A percentile compares a stretch with the other conserved stretches of the same genome.
Evolutionary conservation across 2,113 vertebrate genomes (phyloP).

Genomic region (Erpornis zantholeuca): DNA sequence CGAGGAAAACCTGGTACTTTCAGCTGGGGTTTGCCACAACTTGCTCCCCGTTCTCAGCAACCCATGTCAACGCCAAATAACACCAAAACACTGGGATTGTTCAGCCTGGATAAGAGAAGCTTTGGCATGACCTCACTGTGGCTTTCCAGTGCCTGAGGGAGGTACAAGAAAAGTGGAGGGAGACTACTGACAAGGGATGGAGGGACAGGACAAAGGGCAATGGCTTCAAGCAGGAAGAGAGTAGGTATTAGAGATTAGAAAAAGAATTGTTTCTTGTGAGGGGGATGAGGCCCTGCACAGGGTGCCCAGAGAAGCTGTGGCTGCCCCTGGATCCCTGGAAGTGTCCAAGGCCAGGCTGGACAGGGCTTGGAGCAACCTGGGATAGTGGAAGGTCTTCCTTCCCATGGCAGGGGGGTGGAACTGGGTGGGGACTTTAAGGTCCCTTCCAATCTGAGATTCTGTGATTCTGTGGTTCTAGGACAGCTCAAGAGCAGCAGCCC

Average conservation of each 20-base stretch:
- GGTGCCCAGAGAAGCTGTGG: background rate
- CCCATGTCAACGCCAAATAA: background rate
- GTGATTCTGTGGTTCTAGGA: background rate
- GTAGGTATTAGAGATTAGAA: no score
- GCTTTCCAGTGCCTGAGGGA: background rate
- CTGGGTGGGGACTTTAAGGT: fast-evolving
- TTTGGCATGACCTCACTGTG: background rate
- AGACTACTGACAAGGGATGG: background rate
- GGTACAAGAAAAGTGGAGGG: background rate
- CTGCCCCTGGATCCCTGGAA: background rate
- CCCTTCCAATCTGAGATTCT: background rate
- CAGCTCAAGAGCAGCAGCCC: background rate
- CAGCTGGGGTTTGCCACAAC: background rate
- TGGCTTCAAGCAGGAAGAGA: background rate
- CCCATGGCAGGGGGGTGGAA: fast-evolving
- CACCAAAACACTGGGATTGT: background rate
- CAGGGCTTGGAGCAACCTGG: background rate
- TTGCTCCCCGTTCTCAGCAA: background rate
- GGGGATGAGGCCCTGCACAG: background rate
- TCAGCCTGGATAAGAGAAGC: background rate
- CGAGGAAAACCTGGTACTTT: background rate
- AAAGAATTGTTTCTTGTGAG: background rate
- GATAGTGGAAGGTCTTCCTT: background rate
- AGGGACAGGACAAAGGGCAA: background rate
- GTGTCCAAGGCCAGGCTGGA: background rate